Evolutionary conservation across 2,888 invertebrate genomes (phyloP).

Genomic region (Eumerus sabulonum): DNA sequence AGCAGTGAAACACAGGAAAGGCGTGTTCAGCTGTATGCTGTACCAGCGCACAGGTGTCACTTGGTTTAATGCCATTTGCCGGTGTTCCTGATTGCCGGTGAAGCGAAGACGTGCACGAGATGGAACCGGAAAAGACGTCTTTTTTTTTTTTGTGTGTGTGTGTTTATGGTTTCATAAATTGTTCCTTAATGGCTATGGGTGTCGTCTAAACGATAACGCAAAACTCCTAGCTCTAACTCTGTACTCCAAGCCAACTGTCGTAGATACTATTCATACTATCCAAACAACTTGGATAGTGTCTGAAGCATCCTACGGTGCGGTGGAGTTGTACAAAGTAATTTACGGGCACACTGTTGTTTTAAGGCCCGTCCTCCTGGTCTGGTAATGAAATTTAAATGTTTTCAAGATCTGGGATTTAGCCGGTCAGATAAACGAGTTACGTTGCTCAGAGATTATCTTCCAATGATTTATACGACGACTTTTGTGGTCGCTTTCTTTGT

Average conservation of each 20-base stretch:
- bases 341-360: constrained; percentile 63
- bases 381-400: constrained; percentile 64
- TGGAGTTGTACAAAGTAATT: constrained; percentile 35
- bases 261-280: background rate
- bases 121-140: constrained; percentile 8
- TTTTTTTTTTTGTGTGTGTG: too few relatives aligned
- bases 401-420: constrained; percentile 47
- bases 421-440: constrained; percentile 51
- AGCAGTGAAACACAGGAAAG: too few relatives aligned
- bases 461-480: constrained; percentile 43
- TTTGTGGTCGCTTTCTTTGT: background rate
- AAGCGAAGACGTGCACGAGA: constrained; percentile 2
- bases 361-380: constrained; percentile 21
- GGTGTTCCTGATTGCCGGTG: background rate
- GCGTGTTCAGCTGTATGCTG: background rate
- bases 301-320: background rate
- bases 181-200: constrained; percentile 52
- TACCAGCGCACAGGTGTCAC: background rate
- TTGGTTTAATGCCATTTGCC: background rate
- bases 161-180: constrained; percentile 60
- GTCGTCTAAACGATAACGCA: constrained; percentile 56
- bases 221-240: constrained; percentile 1
- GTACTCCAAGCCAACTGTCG: background rate
- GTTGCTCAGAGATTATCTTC: constrained; percentile 38
- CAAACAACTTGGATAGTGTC: too few relatives aligned